These are phyloP conservation scores for Mirounga angustirostris DNA, from an alignment of 2,113 vertebrate genomes.

Conservation along the genomic window DNA sequence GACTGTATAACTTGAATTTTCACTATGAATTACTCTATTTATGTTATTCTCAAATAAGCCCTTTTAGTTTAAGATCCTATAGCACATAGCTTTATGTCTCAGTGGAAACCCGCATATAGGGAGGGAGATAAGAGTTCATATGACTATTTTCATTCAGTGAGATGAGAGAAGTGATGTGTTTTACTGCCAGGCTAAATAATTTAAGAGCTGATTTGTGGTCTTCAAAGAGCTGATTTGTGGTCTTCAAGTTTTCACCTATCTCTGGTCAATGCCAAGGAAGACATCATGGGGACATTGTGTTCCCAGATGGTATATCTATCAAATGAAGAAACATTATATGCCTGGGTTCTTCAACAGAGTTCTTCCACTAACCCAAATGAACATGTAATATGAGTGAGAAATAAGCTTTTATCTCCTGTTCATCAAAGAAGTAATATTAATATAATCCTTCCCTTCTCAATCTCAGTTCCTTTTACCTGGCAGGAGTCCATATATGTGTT, in stretches of 20 bases:
- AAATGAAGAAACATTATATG: not conserved
- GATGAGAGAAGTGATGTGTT: not conserved
- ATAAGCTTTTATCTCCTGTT: not conserved
- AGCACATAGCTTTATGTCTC: not conserved
- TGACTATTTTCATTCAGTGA: not conserved
- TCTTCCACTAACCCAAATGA: not conserved
- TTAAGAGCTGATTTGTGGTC: not conserved
- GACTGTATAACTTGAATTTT: not conserved
- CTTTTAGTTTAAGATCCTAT: not conserved
- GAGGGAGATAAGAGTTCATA: not conserved
- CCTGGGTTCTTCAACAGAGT: not conserved
- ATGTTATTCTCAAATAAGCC: not conserved
- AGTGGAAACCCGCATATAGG: not conserved
- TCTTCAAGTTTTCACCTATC: not conserved
- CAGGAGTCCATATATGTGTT: not conserved
- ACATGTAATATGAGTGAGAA: not conserved
- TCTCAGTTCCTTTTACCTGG: not conserved
- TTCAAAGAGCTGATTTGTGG: not conserved
- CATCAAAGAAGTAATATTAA: not conserved
- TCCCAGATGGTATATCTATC: not conserved
- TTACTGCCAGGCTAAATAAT: not conserved
- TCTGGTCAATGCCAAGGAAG: not conserved
- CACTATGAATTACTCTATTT: not conserved
- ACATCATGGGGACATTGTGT: too few species aligned
- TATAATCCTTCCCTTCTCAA: not conserved